These are phyloP conservation scores for Drosophila kambysellisi DNA, from an alignment of 2,888 invertebrate genomes.

Conservation along the genomic window DNA sequence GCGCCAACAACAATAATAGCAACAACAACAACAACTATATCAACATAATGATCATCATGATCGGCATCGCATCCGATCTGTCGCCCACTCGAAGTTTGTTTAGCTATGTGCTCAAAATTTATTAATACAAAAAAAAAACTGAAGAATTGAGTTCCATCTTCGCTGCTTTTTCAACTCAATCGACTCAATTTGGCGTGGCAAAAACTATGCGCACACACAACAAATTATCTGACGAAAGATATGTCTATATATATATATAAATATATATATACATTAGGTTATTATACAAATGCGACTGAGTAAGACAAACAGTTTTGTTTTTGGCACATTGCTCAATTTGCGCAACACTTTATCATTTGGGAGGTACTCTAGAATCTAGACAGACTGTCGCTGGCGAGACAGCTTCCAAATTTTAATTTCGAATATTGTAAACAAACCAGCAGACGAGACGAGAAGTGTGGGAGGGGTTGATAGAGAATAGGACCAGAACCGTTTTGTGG, in stretches of 20 bases:
- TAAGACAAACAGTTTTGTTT: constrained; percentile 20
- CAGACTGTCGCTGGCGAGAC: constrained; percentile 43
- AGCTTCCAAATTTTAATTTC: not conserved
- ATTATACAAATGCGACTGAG: not conserved
- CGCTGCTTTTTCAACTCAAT: constrained; percentile 35
- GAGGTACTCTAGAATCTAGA: constrained; percentile 13
- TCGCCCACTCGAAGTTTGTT: constrained; percentile 51
- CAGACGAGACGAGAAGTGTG: not conserved
- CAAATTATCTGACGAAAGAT: constrained; percentile 38
- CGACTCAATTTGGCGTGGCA: constrained; percentile 44
- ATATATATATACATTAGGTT: not conserved
- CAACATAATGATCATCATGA: constrained; percentile 6
- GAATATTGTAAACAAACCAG: constrained; percentile 8
- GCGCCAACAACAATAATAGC: not conserved
- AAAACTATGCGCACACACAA: constrained; percentile 9
- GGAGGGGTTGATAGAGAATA: not conserved
- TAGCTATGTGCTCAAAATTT: constrained; percentile 36
- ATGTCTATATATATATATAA: constrained; percentile 3
- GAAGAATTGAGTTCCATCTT: constrained; percentile 22
- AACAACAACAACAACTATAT: constrained; percentile 1
- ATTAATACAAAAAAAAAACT: constrained; percentile 17
- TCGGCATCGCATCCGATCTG: constrained; percentile 33
- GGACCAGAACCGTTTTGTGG: not conserved
- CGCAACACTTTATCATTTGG: constrained; percentile 14
- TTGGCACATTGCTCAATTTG: constrained; percentile 33